Base-by-base conservation (phyloP, 2,797 vertebrate genomes). In the Poeciliopsis infans region DNA sequence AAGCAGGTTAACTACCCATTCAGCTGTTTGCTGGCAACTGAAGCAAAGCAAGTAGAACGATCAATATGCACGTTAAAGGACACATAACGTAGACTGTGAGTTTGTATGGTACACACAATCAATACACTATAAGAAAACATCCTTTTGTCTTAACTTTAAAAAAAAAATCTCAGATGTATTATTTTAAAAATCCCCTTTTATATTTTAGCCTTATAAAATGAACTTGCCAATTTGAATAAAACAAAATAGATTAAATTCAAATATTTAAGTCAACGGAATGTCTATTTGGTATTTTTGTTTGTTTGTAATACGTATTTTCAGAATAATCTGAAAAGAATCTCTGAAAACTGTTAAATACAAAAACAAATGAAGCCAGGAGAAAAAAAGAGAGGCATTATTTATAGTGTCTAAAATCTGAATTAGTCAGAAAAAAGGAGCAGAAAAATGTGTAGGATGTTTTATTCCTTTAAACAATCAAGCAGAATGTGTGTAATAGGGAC, bases 1-100 rank as follows among this genome's bases (percentile, higher is more conserved):
- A 79, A 86, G 83, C 88, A 75, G 64, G 72, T 75, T 82, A 72
- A 85, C 82, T 76, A 81, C 84, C 55, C 85, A 83, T 77, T 66
- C 72, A 45, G 47, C 72, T 78, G 70, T 77, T 77, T 80, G 59
- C 64, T 73, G 77, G 77, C 61, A 80, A 61, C 1, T 68, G 66
- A 77, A 76, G 47, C 71, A 7, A 78, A 41, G 66, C 57, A 36
- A 25, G 25, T 59, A 71, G 43, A 79, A 75, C 73, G 61, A 64
- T 83, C 28, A 74, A 64, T 85, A 80, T 2, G 81, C 69, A 74
- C 23, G 78, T 57, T 72, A 51, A 68, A 82, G 75, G 77, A 66
- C 53, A 83, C 72, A 51, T 39, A 55, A 33, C 43, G 66, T n/a
- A 13, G 66, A 11, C 12, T 15, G 11, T 13, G 5, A n/a, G 66